These are phyloP conservation scores for Myripristis jacobus DNA, from an alignment of 2,797 vertebrate species.

Conservation along the genomic window DNA sequence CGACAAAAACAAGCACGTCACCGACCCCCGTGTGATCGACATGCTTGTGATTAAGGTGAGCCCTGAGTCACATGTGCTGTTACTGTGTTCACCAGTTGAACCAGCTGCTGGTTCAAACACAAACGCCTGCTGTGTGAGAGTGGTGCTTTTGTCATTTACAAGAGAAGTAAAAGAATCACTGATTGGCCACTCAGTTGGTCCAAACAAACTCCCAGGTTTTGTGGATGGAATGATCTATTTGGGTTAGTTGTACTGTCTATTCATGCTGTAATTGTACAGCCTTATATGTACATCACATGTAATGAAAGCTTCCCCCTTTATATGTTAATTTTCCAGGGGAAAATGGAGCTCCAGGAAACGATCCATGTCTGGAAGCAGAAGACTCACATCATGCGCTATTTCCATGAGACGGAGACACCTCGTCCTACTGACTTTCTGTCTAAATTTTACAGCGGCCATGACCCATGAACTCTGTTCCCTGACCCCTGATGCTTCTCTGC, in stretches of 20 bases:
- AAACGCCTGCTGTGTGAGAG: not conserved
- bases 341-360: conserved; percentile 96
- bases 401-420: conserved; percentile 87
- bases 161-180: too few species aligned
- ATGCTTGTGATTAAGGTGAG: conserved; percentile 95
- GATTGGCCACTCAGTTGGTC: too few species aligned
- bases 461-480: conserved; percentile 83
- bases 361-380: conserved; percentile 95
- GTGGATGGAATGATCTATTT: not conserved
- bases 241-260: not conserved
- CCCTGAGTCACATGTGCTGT: not conserved
- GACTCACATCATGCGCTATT: conserved; percentile 95
- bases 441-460: conserved; percentile 91
- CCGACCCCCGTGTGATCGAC: conserved; percentile 92
- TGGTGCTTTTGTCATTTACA: not conserved
- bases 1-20: conserved; percentile 89
- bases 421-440: conserved; percentile 90
- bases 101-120: not conserved
- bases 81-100: not conserved
- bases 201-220: not conserved
- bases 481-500: conserved; percentile 43
- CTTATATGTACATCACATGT: not conserved
- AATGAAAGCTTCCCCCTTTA: not conserved
- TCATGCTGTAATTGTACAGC: too few species aligned
- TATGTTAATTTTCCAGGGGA: conserved; percentile 84